phyloP scores from a whole-genome alignment of 2,888 invertebrate species.

The Drosophila parthenogenetica region DNA sequence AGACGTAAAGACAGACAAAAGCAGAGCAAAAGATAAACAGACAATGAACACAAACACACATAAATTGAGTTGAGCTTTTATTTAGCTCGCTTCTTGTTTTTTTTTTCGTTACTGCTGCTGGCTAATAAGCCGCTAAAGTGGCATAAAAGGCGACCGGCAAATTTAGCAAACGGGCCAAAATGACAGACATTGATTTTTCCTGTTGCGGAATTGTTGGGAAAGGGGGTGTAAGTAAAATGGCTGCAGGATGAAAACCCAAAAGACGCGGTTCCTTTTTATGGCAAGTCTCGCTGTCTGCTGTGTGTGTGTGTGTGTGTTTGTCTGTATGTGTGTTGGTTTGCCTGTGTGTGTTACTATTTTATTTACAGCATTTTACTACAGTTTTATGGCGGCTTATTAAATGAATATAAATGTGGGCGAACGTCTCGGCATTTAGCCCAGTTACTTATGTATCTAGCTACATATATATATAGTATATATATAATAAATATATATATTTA shows the following conservation, averaged over 20 bases:
- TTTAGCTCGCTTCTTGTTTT: slow-evolving; percentile 3
- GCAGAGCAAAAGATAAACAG: slow-evolving; percentile 26
- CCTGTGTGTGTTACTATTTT: slow-evolving; percentile 69
- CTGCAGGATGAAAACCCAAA: slow-evolving; percentile 5
- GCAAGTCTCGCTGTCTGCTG: slow-evolving; percentile 53
- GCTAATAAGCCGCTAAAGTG: slow-evolving; percentile 66
- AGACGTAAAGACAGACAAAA: slow-evolving; percentile 7
- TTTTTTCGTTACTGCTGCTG: slow-evolving; percentile 9
- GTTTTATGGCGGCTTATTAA: slow-evolving; percentile 82
- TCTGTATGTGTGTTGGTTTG: slow-evolving; percentile 23
- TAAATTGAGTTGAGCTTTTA: slow-evolving; percentile 34
- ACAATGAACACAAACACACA: slow-evolving; percentile 29
- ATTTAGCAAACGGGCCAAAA: slow-evolving; percentile 29
- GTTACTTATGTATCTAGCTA: slow-evolving; percentile 25
- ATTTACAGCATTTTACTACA: slow-evolving; percentile 80
- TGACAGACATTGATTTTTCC: slow-evolving; percentile 68
- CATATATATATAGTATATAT: slow-evolving; percentile 20
- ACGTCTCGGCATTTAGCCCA: slow-evolving; percentile 39
- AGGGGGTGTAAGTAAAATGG: background rate
- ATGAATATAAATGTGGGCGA: slow-evolving; percentile 73
- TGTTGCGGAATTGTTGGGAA: slow-evolving; percentile 6
- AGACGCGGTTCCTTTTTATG: slow-evolving; percentile 68
- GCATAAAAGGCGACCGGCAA: slow-evolving; percentile 50
- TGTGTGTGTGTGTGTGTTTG: slow-evolving; percentile 12
- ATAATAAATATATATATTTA: slow-evolving; percentile 22